Base-by-base conservation (phyloP, 2,888 invertebrate genomes). In the Liopterus haemorrhoidalis region DNA sequence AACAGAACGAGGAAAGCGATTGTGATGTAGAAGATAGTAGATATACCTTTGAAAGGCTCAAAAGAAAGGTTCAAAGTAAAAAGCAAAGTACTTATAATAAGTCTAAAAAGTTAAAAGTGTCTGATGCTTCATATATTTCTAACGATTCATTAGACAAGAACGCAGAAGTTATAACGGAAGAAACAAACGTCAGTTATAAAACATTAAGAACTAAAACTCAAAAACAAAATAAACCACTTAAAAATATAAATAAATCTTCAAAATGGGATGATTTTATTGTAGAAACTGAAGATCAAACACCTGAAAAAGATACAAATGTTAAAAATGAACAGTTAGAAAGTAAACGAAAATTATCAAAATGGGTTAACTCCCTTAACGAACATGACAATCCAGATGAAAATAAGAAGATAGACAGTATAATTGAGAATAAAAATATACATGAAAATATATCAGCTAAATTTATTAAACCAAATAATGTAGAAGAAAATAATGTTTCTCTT, bases 1-100 rank as follows among this genome's bases (percentile, higher is more conserved):
- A 33, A 36, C 6, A 20, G 12, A 22, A 2, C 16, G 24, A 4
- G 14, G n/a, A 2, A 16, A 6, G 25, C 8, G 20, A 32, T 12
- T 14, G 22, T 6, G 43, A 37, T 38, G 8, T 12, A 19, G 33
- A 45, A 25, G 1, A 11, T 12, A 20, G 4, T 15, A 14, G 24
- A 33, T 42, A 20, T 35, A 38, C 39, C 4, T 45, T 45, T 45
- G 27, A 33, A 25, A 31, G 33, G 27, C 32, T 32, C 3, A 41
- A 37, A 32, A 37, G 32, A 16, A 28, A 27, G 36, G 4, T 16
- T 16, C 15, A n/a, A 19, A n/a, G 16, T 12, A 20, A 30, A 20
- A 36, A 43, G 19, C 31, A 19, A 30, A 31, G 9, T 20, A 19
- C 19, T 22, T 22, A 36, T n/a, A n/a, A n/a, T n/a, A n/a, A n/a